Evolutionary conservation across 92 coral and sea anemone genomes (phyloP), one percentile per base, ranked within the genome.

Genomic region (Nematostella vectensis): DNA sequence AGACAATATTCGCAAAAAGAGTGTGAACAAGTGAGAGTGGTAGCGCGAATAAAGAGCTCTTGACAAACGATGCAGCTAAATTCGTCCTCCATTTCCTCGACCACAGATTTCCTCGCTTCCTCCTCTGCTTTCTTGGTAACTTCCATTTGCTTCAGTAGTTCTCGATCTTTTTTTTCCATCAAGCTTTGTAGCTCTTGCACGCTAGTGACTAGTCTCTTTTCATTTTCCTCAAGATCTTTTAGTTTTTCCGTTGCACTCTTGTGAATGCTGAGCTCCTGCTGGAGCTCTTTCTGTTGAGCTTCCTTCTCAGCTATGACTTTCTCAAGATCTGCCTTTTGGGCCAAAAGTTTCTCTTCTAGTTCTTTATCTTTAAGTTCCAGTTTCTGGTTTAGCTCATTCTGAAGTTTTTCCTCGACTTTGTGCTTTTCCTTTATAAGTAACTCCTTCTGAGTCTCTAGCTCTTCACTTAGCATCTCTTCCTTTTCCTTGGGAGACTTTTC

Each of bases 11-110:
- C 96, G 65, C 99, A 93, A 63, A 93, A 93, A 6, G 99, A 86
- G 33, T 93, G 99, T 17, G 99, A 77, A 49, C 99, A 93, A 25
- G 85, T 71, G 18, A 93, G 55, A 0, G 99, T 93, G 18, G 74
- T 82, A 16, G 99, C 94, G 65, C 71, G 70, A 40, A 93, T 80
- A 48, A 93, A 83, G 50, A 93, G 79, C 43, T 93, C 99, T 50
- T 87, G 93, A 44, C 99, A 93, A 24, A 93, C 72, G 23, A 93
- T 86, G 59, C 99, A 93, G 21, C 89, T 77, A 55, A 93, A 93
- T 57, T 93, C 99, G 50, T 93, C 99, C 57, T 93, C 99, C 99
- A 93, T 93, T 75, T 87, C 78, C 61, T 93, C 96, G 4, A 93
- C 83, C 11, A 93, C 81, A 21, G 77, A 68, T 55, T 87, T 88